Base-by-base conservation (phyloP, 2,113 vertebrate genomes). In the Zosterops lateralis region DNA sequence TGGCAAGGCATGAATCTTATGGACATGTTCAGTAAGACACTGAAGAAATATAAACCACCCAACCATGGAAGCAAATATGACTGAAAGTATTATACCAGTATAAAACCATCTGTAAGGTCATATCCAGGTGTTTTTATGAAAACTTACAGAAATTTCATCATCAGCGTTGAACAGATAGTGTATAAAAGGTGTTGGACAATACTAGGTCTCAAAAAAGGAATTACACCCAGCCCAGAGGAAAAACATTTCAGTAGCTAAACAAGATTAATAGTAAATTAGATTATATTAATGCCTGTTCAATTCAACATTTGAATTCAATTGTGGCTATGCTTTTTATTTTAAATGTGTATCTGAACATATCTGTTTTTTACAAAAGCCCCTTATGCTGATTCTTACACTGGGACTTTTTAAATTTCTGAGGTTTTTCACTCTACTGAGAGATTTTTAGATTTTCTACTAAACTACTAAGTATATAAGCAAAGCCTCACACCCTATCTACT, bases 341-440 rank as follows among this genome's bases (percentile, higher is more conserved):
- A 83, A 50, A 45, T 0, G 0, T 12, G 1, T 16, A 25, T 16
- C 29, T 17, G 12, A 87, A 48, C 9, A 10, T 16, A 10, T 32
- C 17, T 64, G 4, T 22, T 21, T 82, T 45, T 90, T 50, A 72
- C 7, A 40, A 12, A 89, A 68, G 6, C 17, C 14, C 4, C 5
- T 71, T 79, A 12, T 17, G 4, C 7, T 68, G 9, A 11, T 36
- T 70, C 21, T 67, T 87, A 38, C 13, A 38, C 19, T 7, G 22
- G 3, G 6, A 84, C 26, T 91, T 78, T 16, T 14, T 26, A 84
- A 17, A 67, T 89, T 87, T 84, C 38, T 70, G 25, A 22, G 6
- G 17, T 79, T 87, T 89, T 53, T 42, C 7, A 26, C 10, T 36
- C 17, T 25, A 62, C 7, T 34, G 26, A 72, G 17, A 81, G 26